These are phyloP conservation scores for Lamellibrachia columna DNA, from an alignment of 2,888 invertebrate species.

Conservation along the genomic window DNA sequence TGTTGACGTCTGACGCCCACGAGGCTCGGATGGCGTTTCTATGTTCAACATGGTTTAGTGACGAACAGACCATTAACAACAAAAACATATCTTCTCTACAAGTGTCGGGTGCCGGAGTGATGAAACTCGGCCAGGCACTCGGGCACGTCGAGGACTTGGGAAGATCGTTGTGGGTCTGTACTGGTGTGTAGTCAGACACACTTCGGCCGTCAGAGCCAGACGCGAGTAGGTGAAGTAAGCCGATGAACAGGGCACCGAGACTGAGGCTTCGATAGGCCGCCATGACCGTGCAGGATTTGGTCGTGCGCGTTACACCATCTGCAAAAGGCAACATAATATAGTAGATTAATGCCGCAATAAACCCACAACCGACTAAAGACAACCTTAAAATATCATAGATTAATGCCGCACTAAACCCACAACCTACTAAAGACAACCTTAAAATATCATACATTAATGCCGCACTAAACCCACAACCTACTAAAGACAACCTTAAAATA, in stretches of 20 bases:
- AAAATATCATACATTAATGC: too few relatives aligned
- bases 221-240: background rate
- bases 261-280: background rate
- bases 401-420: too few relatives aligned
- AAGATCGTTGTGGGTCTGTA: background rate
- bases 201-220: background rate
- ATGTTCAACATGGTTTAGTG: background rate
- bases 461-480: too few relatives aligned
- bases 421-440: too few relatives aligned
- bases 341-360: background rate
- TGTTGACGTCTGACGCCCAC: slow-evolving; percentile 7
- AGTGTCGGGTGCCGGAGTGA: background rate
- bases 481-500: too few relatives aligned
- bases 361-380: background rate
- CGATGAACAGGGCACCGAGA: background rate
- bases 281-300: background rate
- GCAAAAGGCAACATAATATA: background rate
- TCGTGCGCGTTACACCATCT: background rate
- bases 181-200: background rate
- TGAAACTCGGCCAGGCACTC: background rate
- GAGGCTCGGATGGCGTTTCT: background rate
- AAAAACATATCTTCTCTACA: background rate
- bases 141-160: background rate
- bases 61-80: background rate
- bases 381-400: too few relatives aligned